Base-by-base conservation (phyloP, 2,797 vertebrate species). In the Anas capensis region DNA sequence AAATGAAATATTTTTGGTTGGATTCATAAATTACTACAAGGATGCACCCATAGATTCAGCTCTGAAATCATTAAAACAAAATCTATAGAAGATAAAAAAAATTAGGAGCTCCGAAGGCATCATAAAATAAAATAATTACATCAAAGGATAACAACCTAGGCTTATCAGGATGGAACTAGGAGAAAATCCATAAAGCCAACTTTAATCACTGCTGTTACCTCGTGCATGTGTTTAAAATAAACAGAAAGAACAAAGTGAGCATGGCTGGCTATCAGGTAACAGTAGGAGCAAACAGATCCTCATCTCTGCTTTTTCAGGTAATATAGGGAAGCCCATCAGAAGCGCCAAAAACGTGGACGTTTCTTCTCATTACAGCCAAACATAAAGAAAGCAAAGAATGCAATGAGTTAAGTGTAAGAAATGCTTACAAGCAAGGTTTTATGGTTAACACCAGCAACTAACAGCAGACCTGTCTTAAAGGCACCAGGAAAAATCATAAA, bases 91-190 rank as follows among this genome's bases (percentile, higher is more conserved):
- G 38, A 60, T 29, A 49, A 60, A 95, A 72, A 4, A 24, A 86
- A 87, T 33, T 3, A 61, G 20, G 12, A 2, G 3, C 33, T 68
- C 81, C 49, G 54, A 75, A 71, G 36, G 58, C 57, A 81, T 72
- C 21, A 68, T 57, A 81, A 87, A 60, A 64, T 18, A 61, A 90
- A 95, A 73, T 77, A 92, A 87, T 91, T 83, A 60, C 27, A 86
- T 64, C 36, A 81, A 46, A 73, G 66, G 21, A 49, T 48, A 90
- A 84, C 60, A 86, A 53, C 19, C 65, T 65, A 36, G 82, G 81
- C 64, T n/a, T 46, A 54, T 54, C 38, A 72, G 70, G 61, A 72
- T 29, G 38, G 38, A 77, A 68, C 54, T 31, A 23, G 46, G 54
- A 62, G 38, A 65, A 91, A 89, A 93, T 58, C 44, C 51, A 64